These are phyloP conservation scores for Glossophaga mutica DNA, from an alignment of 2,797 vertebrate species.

Conservation along the genomic window DNA sequence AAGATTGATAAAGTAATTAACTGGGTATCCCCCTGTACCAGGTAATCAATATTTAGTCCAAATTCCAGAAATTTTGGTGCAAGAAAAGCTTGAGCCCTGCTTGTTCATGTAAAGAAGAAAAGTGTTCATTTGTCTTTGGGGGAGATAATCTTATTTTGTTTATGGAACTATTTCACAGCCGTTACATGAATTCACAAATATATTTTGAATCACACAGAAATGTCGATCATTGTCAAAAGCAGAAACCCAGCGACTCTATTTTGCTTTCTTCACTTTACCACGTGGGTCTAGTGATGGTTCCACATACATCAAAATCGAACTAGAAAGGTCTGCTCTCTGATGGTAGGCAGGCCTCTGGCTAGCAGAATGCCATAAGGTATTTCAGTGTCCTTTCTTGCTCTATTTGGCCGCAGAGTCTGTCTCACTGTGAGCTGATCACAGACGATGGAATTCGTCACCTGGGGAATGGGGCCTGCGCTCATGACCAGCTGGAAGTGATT, in stretches of 20 bases:
- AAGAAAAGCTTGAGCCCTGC: not conserved
- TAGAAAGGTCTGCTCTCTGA: not conserved
- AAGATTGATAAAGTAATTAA: not conserved
- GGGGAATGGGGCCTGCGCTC: conserved; percentile 95
- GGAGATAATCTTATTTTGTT: not conserved
- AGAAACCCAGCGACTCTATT: not conserved
- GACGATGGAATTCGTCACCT: conserved; percentile 97
- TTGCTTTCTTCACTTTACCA: not conserved
- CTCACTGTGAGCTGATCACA: conserved; percentile 98
- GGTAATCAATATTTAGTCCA: not conserved
- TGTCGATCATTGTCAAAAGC: not conserved
- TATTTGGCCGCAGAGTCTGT: conserved; percentile 87
- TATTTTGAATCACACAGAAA: conserved; percentile 1
- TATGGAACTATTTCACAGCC: not conserved
- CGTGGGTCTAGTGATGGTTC: not conserved
- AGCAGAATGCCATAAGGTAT: not conserved
- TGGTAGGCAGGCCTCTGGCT: not conserved
- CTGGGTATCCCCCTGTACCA: not conserved
- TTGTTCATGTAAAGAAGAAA: not conserved
- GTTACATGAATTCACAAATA: conserved; percentile 30
- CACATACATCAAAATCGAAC: not conserved
- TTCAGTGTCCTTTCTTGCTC: conserved; percentile 6
- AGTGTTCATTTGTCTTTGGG: not conserved
- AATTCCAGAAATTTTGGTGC: not conserved
- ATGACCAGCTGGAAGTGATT: conserved; percentile 96